These are phyloP conservation scores for Anticlea derivata DNA, from an alignment of 2,888 invertebrate genomes.

Conservation along the genomic window DNA sequence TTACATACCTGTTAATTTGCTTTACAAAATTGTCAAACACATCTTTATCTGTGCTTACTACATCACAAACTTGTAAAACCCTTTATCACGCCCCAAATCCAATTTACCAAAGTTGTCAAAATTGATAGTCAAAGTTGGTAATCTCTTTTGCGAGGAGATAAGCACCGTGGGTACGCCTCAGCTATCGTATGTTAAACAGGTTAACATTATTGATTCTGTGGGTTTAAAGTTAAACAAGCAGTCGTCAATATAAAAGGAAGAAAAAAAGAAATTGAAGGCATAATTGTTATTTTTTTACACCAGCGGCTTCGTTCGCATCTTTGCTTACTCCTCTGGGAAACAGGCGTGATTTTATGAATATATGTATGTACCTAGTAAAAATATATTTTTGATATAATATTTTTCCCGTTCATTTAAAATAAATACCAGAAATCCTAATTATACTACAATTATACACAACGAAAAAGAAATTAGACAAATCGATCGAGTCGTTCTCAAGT, in stretches of 20 bases:
- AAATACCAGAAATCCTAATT: no score
- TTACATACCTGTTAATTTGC: neutral
- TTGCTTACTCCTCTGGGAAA: no score
- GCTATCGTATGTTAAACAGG: constrained; percentile 52
- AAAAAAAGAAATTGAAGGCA: neutral
- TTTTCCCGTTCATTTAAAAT: no score
- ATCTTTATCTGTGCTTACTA: constrained; percentile 28
- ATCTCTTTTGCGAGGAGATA: constrained; percentile 60
- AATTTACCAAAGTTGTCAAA: constrained; percentile 55
- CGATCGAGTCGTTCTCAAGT: no score
- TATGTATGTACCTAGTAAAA: no score
- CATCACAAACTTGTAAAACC: constrained; percentile 42
- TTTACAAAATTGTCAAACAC: constrained; percentile 15
- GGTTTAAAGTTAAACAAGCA: constrained; percentile 31
- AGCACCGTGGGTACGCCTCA: constrained; percentile 53
- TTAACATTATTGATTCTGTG: constrained; percentile 50
- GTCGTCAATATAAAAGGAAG: neutral
- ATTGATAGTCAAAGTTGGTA: constrained; percentile 59
- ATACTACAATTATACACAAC: no score
- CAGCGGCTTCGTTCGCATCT: no score
- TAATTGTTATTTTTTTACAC: no score
- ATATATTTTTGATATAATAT: no score
- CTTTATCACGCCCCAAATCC: constrained; percentile 51
- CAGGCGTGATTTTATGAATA: no score
- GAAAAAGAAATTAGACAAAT: no score